Percentiles rank a stretch among this genome's conserved stretches.
Conservation (phyloP, 1,140 invertebrate genomes). For the Calephelis nemesis region DNA sequence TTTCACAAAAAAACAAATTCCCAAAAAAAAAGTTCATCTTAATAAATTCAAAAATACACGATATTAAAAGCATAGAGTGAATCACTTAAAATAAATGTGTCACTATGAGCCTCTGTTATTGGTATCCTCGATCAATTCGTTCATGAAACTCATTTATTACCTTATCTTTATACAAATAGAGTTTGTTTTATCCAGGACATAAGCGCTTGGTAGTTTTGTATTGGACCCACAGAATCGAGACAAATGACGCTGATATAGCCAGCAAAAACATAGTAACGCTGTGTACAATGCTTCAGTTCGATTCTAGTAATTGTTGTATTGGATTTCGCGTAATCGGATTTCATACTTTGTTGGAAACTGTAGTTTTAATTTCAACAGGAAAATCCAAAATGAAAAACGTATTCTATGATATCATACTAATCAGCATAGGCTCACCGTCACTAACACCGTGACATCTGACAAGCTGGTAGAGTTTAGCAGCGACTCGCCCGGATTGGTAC, state of each 20-base stretch:
- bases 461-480: no score
- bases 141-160: neutral
- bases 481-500: no score
- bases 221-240: neutral
- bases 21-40: no score
- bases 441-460: no score
- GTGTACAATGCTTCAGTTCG: neutral
- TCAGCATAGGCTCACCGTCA: no score
- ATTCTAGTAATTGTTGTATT: conserved; percentile 11
- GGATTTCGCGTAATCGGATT: conserved; percentile 1
- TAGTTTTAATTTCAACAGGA: neutral
- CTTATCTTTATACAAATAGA: neutral
- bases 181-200: neutral
- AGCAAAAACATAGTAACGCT: neutral
- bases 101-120: neutral
- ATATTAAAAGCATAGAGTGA: neutral
- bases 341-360: neutral
- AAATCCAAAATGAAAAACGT: neutral
- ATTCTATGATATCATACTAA: no score
- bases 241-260: conserved; percentile 9
- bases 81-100: neutral
- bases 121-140: neutral
- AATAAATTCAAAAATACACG: no score
- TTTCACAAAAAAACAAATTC: no score
- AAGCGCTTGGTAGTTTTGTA: neutral